These are phyloP conservation scores for Momotus momota DNA, from an alignment of 2,797 vertebrate genomes.

Conservation along the genomic window DNA sequence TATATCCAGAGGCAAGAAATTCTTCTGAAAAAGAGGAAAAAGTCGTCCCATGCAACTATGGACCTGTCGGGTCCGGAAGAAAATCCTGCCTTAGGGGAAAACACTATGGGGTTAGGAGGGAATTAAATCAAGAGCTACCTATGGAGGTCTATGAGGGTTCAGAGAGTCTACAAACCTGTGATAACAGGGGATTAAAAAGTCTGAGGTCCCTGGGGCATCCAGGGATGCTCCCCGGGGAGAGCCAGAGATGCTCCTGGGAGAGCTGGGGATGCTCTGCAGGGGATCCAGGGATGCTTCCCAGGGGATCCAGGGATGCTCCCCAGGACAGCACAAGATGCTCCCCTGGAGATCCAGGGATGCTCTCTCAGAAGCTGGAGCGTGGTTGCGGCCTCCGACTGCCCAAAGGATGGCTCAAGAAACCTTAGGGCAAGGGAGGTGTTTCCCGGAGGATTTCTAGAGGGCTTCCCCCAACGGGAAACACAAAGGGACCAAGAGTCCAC, in stretches of 20 bases:
- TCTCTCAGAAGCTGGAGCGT: background rate
- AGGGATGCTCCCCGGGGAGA: background rate
- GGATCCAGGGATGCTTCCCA: background rate
- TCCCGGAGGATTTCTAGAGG: background rate
- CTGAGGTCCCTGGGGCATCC: background rate
- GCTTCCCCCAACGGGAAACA: background rate
- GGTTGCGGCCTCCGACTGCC: background rate
- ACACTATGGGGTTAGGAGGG: conserved; percentile 18
- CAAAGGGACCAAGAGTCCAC: background rate
- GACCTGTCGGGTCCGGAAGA: background rate
- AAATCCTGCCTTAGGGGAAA: conserved; percentile 60
- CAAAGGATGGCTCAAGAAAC: background rate
- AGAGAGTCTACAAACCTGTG: conserved; percentile 37
- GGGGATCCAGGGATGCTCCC: background rate
- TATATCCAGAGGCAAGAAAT: conserved; percentile 59
- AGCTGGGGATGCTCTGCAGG: too few relatives aligned
- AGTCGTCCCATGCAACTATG: conserved; percentile 35
- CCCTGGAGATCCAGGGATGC: background rate
- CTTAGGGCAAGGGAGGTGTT: background rate
- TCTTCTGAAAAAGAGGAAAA: conserved; percentile 12
- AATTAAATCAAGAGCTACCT: conserved; percentile 50
- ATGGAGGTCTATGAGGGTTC: conserved; percentile 1
- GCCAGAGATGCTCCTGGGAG: background rate
- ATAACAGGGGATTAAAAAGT: conserved; percentile 39
- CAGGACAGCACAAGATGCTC: background rate